A percentile compares a stretch with the other conserved stretches of the same genome.
Conservation (phyloP, 1,140 invertebrate genomes). For the Anastrepha ludens region DNA sequence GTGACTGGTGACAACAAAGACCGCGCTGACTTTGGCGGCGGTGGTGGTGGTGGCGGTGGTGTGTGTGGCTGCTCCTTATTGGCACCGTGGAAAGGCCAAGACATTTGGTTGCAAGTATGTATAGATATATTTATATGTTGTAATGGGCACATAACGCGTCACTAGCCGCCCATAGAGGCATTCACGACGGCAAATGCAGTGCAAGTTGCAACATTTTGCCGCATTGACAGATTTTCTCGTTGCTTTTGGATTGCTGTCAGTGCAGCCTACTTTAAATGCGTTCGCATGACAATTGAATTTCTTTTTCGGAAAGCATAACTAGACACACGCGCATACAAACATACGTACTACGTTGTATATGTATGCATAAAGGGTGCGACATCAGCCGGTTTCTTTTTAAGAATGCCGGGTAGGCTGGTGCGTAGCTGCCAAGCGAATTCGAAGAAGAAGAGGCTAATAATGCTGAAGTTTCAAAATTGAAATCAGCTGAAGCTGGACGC, state of each 20-base stretch:
- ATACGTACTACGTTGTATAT: too few relatives aligned
- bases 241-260: neutral
- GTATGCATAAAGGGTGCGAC: neutral
- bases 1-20: too few relatives aligned
- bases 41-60: neutral
- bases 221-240: neutral
- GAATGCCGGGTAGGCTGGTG: too few relatives aligned
- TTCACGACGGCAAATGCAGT: neutral
- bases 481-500: too few relatives aligned
- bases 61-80: neutral
- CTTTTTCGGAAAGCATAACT: neutral
- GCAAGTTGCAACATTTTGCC: neutral
- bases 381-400: neutral
- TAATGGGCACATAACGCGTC: slow-evolving; percentile 7
- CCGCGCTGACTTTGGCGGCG: too few relatives aligned
- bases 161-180: neutral
- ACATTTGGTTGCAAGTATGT: slow-evolving; percentile 20
- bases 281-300: neutral
- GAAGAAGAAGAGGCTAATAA: too few relatives aligned
- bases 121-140: neutral
- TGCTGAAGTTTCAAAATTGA: too few relatives aligned
- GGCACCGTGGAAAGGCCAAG: slow-evolving; percentile 1
- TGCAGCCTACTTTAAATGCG: neutral
- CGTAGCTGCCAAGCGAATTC: too few relatives aligned
- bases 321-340: neutral